A percentile compares a stretch with the other conserved stretches of the same genome.
Conservation (phyloP, 2,797 vertebrate genomes). For the Sebastolobus altivelis region DNA sequence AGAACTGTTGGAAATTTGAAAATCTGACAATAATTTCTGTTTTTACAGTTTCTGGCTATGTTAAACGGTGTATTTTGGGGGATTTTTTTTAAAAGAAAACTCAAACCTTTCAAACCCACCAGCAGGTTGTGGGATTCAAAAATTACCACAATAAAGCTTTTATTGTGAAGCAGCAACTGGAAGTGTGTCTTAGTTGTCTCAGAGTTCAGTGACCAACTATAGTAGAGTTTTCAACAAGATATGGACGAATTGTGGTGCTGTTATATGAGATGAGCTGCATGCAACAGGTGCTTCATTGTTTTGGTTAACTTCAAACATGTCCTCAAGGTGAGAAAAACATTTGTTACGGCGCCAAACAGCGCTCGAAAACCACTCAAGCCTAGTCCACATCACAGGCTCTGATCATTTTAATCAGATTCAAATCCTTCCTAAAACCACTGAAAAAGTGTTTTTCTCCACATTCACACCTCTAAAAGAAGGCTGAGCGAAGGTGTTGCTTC, state of each 20-base stretch:
- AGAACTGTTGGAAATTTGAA: neutral
- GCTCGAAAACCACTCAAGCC: constrained; percentile 1
- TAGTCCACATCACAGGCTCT: constrained; percentile 1
- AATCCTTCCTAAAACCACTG: constrained; percentile 7
- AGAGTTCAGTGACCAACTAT: too few species aligned
- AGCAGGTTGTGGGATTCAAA: neutral
- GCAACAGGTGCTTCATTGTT: neutral
- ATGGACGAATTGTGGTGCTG: neutral
- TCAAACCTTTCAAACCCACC: accelerated
- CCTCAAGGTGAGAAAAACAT: neutral
- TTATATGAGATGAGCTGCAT: neutral
- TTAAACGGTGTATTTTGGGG: neutral
- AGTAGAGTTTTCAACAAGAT: too few species aligned
- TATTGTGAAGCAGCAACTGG: neutral
- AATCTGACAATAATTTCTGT: neutral
- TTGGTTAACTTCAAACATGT: neutral
- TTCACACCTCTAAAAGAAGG: constrained; percentile 22
- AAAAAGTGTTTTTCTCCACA: constrained; percentile 15
- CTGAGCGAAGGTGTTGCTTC: neutral
- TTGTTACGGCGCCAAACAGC: neutral
- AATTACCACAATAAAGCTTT: neutral
- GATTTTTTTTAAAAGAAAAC: neutral
- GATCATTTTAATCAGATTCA: constrained; percentile 12
- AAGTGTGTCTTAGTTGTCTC: neutral
- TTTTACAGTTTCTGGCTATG: neutral